phyloP scores from a whole-genome alignment of 2,113 vertebrate genomes.

The Alethe castanea region DNA sequence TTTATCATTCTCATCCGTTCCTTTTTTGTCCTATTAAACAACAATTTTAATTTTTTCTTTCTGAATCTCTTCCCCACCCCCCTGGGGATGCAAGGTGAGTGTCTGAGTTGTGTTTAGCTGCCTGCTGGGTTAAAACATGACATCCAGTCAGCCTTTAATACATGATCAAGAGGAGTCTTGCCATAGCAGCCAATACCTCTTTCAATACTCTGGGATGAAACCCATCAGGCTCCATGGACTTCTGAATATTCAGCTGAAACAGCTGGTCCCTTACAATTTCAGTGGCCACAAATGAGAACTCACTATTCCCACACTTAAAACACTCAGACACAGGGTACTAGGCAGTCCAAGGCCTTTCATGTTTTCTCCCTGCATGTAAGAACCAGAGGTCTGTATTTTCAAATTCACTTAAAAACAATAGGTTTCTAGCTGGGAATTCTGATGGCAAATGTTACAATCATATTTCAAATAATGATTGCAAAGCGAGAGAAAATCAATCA shows the following conservation, averaged over 20 bases:
- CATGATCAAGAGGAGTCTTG: not conserved
- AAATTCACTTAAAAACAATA: not conserved
- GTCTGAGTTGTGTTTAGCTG: not conserved
- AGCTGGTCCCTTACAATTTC: not conserved
- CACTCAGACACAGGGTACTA: not conserved
- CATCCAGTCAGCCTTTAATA: not conserved
- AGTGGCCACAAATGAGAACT: not conserved
- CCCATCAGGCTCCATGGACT: not conserved
- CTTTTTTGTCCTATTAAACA: not conserved
- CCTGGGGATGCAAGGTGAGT: not conserved
- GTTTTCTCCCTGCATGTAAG: not conserved
- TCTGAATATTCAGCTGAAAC: not conserved
- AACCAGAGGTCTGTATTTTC: not conserved
- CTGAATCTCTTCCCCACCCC: not conserved
- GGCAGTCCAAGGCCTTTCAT: not conserved
- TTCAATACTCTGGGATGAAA: not conserved
- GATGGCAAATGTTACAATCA: not conserved
- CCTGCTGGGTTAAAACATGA: not conserved
- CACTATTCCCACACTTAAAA: not conserved
- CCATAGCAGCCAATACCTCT: not conserved
- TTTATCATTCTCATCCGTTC: not conserved
- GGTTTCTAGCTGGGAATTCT: not conserved
- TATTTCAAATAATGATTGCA: not conserved
- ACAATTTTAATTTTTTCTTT: not conserved
- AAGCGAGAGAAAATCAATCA: not conserved